Base-by-base conservation (phyloP, 2,113 vertebrate species). In the Dolichallabes microphthalmus region DNA sequence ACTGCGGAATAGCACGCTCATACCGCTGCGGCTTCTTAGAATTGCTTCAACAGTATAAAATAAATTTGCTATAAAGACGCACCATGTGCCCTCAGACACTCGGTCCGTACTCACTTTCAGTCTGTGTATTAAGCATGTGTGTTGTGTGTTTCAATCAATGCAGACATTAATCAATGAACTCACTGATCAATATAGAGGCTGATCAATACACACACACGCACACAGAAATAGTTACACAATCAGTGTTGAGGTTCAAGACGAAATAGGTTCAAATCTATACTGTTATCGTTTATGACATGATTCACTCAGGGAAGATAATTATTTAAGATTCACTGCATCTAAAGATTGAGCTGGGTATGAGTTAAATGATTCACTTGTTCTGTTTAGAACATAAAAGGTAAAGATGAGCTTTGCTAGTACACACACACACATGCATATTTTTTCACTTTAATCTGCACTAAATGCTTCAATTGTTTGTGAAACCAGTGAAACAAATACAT, bases 1-100 rank as follows among this genome's bases (percentile, higher is more conserved):
- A 82, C 91, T 92, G 39, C 88, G 88, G 79, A 92, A 92, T 9
- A 90, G 84, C 1, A 76, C 88, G 68, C 81, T 58, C 89, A 92
- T 92, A 22, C 30, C 86, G 76, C 66, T 61, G 78, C 53, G 61
- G 27, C 25, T 17, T 19, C 19, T 19, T 57, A 73, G 7, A 39
- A 22, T 22, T 68, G 27, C 45, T 55, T 71, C 14, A 22, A 50
- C 68, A 27, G 66, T 12, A 22, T 53, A 20, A 32, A 69, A 45
- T 45, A 45, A 22, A 61, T 20, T 27, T 0, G 1, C 4, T 8
- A 53, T 15, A 27, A n/a, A 76, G 53, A 27, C 27, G n/a, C 6
- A 76, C 73, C n/a, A 15, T 27, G 25, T 27, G 25, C n/a, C 50
- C 32, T 50, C 69, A 73, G 68, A 75, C 25, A 13, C 71, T 25